These are phyloP conservation scores for Bufo bufo DNA, from an alignment of 2,113 vertebrate species.

Conservation along the genomic window DNA sequence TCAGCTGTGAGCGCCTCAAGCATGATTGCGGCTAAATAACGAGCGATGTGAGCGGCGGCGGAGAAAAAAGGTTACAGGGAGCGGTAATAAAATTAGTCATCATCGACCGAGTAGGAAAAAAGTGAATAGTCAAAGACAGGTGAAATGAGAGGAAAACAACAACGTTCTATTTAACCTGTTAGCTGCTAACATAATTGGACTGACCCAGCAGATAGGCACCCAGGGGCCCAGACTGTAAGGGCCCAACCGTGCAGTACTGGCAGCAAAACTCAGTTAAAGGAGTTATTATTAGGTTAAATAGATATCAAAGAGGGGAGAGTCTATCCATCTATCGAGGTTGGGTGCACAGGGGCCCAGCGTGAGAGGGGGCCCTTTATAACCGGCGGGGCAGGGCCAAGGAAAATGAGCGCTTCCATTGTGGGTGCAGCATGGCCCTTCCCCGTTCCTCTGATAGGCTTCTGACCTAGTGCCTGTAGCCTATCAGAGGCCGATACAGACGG, in stretches of 20 bases:
- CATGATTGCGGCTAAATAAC: background rate
- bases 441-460: no score
- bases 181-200: background rate
- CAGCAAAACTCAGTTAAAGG: no score
- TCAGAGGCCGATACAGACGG: no score
- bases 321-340: no score
- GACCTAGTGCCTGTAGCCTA: no score
- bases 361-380: no score
- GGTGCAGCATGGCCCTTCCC: no score
- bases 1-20: background rate
- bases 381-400: no score
- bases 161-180: background rate
- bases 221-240: background rate
- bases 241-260: background rate
- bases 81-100: background rate
- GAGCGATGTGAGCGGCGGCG: background rate
- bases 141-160: background rate
- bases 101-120: background rate
- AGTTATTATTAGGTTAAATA: no score
- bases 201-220: background rate
- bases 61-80: background rate
- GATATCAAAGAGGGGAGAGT: no score
- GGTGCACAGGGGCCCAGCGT: no score
- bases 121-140: background rate
- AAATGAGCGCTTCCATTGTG: no score